Base-by-base conservation (phyloP, 2,113 vertebrate species). In the Oryzias celebensis region DNA sequence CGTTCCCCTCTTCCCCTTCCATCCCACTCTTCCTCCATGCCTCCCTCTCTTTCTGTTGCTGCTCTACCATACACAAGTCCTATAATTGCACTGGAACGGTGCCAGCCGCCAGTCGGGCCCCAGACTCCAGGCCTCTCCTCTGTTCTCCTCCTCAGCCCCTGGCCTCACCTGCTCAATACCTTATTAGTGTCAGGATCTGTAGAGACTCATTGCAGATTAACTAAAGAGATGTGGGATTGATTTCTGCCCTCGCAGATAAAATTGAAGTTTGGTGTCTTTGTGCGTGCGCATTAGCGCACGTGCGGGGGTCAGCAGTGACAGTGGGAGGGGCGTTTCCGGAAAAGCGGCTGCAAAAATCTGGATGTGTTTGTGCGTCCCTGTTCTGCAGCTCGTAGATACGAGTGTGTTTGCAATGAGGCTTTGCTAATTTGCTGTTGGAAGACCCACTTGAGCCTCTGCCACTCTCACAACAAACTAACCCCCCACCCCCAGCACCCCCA, bases 211-310 rank as follows among this genome's bases (percentile, higher is more conserved):
- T 90, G 91, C 89, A 93, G 94, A 95, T 96, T 96, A 96, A 95
- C 93, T 95, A 93, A 93, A 95, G 95, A 94, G 96, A 97, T 94
- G 94, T 88, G 92, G 93, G 94, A 98, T 98, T 96, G 96, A 97
- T 97, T 98, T 96, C 94, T 95, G 93, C 90, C 93, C 93, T 88
- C 87, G 90, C 88, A 91, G 92, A 91, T 89, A 70, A 92, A 92
- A 93, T 93, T 88, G 89, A 86, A 87, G 88, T 85, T 89, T 85
- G 75, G 79, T 85, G 74, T 66, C 41, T 44, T 54, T 51, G 51
- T 26, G 26, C 62, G 57, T 3, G 47, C 43, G 20, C 18, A 51
- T 64, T 41, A 43, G 46, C 51, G 57, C 54, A 51, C 18, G 5
- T 20, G 47, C n/a, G 61, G 67, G 57, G 60, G 61, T 68, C 46